Evolutionary conservation across 2,113 vertebrate species (phyloP).

Genomic region (Chlamydotis undulata): DNA sequence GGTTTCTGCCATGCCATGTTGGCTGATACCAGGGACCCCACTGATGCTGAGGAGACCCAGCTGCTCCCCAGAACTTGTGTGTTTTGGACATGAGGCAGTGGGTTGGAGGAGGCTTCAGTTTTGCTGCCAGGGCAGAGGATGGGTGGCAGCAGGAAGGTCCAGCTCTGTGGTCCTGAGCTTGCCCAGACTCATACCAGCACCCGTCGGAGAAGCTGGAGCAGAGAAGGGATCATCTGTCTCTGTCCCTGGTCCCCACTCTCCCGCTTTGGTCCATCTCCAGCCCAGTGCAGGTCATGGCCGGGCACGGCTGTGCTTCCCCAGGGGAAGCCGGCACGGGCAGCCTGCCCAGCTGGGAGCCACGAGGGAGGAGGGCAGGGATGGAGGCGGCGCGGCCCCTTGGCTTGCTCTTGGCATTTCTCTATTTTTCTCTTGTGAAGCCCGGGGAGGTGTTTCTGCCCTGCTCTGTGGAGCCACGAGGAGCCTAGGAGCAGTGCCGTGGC

Average conservation of each 20-base stretch:
- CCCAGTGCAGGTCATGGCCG: fast-evolving
- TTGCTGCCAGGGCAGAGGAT: background rate
- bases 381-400: background rate
- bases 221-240: background rate
- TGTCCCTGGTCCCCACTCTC: background rate
- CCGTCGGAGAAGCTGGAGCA: background rate
- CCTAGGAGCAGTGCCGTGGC: background rate
- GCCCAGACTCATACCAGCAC: background rate
- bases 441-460: background rate
- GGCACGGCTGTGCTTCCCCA: background rate
- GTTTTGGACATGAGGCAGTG: background rate
- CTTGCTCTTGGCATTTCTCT: fast-evolving
- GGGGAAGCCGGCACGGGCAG: background rate
- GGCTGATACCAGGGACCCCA: fast-evolving
- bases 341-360: background rate
- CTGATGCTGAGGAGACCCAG: background rate
- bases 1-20: fast-evolving
- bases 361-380: background rate
- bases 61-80: background rate
- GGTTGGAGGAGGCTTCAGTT: background rate
- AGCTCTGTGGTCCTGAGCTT: background rate
- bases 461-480: fast-evolving
- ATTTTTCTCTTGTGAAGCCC: background rate
- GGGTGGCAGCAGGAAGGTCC: background rate
- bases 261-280: background rate